These are phyloP conservation scores for Brachymystax lenok DNA, from an alignment of 2,797 vertebrate species.

Conservation along the genomic window DNA sequence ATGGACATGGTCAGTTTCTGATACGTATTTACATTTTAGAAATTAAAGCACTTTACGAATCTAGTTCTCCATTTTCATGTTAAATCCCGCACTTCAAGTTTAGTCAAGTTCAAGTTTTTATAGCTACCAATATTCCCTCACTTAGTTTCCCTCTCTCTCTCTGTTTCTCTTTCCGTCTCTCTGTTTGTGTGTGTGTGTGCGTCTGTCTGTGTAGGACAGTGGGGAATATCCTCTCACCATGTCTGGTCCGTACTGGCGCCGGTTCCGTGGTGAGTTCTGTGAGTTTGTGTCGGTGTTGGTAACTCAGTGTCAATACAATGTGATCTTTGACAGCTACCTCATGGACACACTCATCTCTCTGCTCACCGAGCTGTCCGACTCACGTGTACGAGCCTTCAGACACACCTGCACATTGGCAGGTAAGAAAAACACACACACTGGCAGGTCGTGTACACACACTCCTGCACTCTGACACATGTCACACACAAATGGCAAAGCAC, in stretches of 20 bases:
- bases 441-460: not conserved
- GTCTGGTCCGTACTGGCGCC: conserved; percentile 84
- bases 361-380: conserved; percentile 85
- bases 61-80: too few relatives aligned
- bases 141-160: not conserved
- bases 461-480: not conserved
- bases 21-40: not conserved
- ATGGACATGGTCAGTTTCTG: conserved; percentile 78
- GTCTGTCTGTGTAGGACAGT: conserved; percentile 71
- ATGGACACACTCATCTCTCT: conserved; percentile 86
- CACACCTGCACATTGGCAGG: conserved; percentile 93
- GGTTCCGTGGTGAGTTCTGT: conserved; percentile 88
- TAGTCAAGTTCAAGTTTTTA: too few relatives aligned
- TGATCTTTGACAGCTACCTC: conserved; percentile 87
- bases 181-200: not conserved
- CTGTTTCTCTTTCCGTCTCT: not conserved
- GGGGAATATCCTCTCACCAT: conserved; percentile 87
- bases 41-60: not conserved
- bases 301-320: conserved; percentile 83
- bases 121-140: not conserved
- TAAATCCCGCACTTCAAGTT: too few relatives aligned
- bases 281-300: conserved; percentile 89
- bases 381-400: conserved; percentile 85
- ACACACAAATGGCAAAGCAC: not conserved
- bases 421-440: conserved; percentile 51